Evolutionary conservation across 2,797 vertebrate species (phyloP), one percentile per base, ranked within the genome.

Genomic region (Galagoides demidoff): DNA sequence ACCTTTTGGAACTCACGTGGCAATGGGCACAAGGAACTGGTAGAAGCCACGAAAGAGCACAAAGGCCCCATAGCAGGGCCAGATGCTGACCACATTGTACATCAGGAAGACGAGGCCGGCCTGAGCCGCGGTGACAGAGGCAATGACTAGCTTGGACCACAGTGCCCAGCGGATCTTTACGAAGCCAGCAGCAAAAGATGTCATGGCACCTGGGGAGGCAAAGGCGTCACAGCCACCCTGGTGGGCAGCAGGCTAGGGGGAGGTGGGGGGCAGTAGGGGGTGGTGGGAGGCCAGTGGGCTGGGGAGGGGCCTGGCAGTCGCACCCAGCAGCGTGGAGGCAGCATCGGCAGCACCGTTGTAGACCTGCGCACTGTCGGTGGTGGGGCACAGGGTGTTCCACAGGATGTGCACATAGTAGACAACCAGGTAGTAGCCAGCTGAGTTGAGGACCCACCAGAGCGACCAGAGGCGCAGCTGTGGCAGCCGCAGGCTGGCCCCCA

Each of bases 371-470:
- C 98, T 98, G 93, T 99, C 97, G 0, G 0, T 93, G 52, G 97
- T 1, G 0, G 97, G 94, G 70, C 97, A 91, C 68, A 99, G 97
- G 92, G 97, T 98, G 0, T 98, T 99, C 99, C 99, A 99, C 94
- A 99, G 98, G 97, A 99, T 99, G 96, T 99, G 99, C 23, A 99
- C 99, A 0, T 99, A 99, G 98, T 99, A 99, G 55, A 99, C 94
- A 87, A 99, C 98, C 98, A 99, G 98, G 98, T 99, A 99, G 98
- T 99, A 99, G 29, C 99, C 99, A 0, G 99, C 98, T 0, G 99
- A 99, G 99, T 99, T 99, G 97, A 99, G 99, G 90, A 99, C 45
- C 99, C 99, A 99, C 99, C 99, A 99, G 85, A 99, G 94, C 74
- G 98, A 99, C 99, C 99, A 99, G 87, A 99, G 99, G 59, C 99